These are phyloP conservation scores for Trididemnum nubilum DNA, from an alignment of 23 tunicate species.

Conservation along the genomic window DNA sequence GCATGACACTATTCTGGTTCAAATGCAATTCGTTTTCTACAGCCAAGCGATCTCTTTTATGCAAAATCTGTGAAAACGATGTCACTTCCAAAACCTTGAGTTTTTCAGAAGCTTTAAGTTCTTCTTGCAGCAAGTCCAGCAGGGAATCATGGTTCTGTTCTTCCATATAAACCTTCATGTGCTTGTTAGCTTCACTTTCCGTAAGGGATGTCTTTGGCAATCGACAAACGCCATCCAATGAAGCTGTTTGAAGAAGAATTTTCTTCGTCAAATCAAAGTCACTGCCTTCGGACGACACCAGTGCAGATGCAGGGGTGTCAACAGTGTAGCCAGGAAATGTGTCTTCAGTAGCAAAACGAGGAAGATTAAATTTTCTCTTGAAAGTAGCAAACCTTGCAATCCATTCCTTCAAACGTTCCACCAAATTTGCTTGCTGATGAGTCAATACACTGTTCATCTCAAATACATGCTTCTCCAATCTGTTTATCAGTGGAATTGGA, in stretches of 20 bases:
- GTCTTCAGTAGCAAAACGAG: slow-evolving; percentile 17
- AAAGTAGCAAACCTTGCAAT: slow-evolving; percentile 25
- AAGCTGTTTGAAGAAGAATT: slow-evolving; percentile 52
- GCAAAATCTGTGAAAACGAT: slow-evolving; percentile 58
- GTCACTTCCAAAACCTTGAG: slow-evolving; percentile 44
- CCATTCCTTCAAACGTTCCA: slow-evolving; percentile 56
- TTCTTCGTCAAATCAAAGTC: neutral
- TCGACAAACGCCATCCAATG: slow-evolving; percentile 62
- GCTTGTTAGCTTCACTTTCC: slow-evolving; percentile 11
- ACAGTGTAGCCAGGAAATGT: slow-evolving; percentile 64
- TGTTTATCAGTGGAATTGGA: slow-evolving; percentile 85
- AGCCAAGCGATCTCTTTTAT: slow-evolving; percentile 46
- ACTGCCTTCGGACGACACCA: slow-evolving; percentile 17
- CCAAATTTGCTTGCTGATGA: slow-evolving; percentile 23
- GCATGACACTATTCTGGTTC: slow-evolving; percentile 42
- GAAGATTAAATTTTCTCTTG: neutral
- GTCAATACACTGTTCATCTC: slow-evolving; percentile 45
- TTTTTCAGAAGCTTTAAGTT: neutral
- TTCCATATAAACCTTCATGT: slow-evolving; percentile 32
- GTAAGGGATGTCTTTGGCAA: slow-evolving; percentile 45
- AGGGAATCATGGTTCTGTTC: slow-evolving; percentile 58
- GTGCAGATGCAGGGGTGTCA: slow-evolving; percentile 64
- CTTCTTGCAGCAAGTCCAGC: neutral
- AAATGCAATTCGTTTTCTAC: slow-evolving; percentile 31
- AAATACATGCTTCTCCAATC: slow-evolving; percentile 79